phyloP scores from a whole-genome alignment of 2,888 invertebrate genomes.

The Meghimatium bilineatum region DNA sequence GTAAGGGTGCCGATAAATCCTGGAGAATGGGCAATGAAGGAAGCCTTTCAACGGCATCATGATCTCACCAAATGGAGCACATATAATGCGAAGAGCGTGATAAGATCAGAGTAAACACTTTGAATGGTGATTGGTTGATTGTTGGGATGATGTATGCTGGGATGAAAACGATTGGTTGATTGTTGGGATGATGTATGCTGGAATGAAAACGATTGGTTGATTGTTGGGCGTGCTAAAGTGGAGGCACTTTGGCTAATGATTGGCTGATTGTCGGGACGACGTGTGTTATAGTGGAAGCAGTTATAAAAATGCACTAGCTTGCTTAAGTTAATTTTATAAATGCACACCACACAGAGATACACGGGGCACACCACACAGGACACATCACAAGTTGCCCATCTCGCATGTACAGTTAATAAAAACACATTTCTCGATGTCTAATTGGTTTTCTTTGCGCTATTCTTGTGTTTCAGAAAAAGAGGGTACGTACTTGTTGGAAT shows the following conservation, averaged over 20 bases:
- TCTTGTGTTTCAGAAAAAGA: not conserved
- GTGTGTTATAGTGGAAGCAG: too few relatives aligned
- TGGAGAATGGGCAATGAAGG: slow-evolving; percentile 24
- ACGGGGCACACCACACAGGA: too few relatives aligned
- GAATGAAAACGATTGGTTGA: too few relatives aligned
- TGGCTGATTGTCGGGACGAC: too few relatives aligned
- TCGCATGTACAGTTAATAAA: too few relatives aligned
- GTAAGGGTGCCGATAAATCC: slow-evolving; percentile 18
- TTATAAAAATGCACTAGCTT: too few relatives aligned
- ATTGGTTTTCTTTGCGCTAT: not conserved
- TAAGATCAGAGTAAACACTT: not conserved
- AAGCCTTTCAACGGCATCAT: slow-evolving; percentile 28
- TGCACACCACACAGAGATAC: too few relatives aligned
- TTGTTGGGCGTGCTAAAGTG: too few relatives aligned
- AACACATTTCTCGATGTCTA: not conserved
- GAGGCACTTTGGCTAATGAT: too few relatives aligned
- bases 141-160: not conserved
- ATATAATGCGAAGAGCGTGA: not conserved
- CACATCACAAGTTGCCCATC: too few relatives aligned
- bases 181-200: not conserved
- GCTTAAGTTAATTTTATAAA: too few relatives aligned
- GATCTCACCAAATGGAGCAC: slow-evolving; percentile 34
- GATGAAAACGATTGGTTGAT: not conserved
- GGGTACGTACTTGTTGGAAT: not conserved
- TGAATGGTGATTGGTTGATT: not conserved